Evolutionary conservation across 64 coral and sea anemone genomes (phyloP).

Genomic region (Exaiptasia diaphana): DNA sequence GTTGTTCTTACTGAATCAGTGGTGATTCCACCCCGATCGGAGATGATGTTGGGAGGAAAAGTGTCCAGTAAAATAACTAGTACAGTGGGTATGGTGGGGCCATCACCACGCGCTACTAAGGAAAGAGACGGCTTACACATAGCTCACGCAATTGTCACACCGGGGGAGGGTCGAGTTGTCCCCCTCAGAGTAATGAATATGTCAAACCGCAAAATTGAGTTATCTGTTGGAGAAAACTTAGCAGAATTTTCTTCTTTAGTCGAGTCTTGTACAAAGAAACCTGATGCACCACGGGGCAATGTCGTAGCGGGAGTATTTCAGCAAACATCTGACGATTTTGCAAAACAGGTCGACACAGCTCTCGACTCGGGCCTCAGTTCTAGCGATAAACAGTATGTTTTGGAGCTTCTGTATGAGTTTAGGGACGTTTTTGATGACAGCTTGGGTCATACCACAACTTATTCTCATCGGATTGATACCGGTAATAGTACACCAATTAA

Average conservation of each 20-base stretch:
- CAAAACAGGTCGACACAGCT: too few species aligned
- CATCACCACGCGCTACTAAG: too few species aligned
- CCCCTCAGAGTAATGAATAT: not conserved
- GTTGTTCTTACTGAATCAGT: not conserved
- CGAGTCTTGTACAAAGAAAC: not conserved
- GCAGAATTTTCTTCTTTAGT: not conserved
- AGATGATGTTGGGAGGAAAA: not conserved
- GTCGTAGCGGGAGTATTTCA: not conserved
- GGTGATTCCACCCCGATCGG: not conserved
- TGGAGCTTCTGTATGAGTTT: not conserved
- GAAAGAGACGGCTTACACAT: not conserved
- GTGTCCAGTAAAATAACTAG: too few species aligned
- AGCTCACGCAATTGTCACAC: not conserved
- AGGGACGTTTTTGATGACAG: not conserved
- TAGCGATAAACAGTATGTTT: not conserved
- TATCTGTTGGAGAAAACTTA: not conserved
- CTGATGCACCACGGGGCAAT: not conserved
- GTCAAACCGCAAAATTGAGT: not conserved
- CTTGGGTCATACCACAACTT: conserved; percentile 3
- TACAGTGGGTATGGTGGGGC: too few species aligned
- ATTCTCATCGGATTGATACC: conserved; percentile 24
- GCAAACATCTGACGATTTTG: not conserved
- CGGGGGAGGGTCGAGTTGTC: not conserved
- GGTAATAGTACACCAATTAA: not conserved
- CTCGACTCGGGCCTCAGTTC: not conserved